These are phyloP conservation scores for Mechanitis mazaeus DNA, from an alignment of 2,888 invertebrate genomes.

Conservation along the genomic window DNA sequence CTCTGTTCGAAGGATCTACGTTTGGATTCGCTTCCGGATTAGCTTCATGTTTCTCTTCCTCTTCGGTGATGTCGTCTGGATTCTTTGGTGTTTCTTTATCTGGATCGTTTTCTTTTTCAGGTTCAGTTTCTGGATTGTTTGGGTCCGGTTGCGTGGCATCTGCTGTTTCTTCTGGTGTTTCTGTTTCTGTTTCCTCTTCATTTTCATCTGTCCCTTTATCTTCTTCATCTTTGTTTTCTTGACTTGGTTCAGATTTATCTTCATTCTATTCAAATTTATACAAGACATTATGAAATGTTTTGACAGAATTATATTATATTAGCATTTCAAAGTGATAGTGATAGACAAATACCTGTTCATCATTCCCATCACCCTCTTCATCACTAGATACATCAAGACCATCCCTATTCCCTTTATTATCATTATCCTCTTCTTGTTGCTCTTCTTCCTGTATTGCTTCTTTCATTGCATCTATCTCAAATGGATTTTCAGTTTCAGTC, in stretches of 20 bases:
- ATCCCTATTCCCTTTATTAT: constrained; percentile 57
- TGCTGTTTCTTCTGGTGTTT: constrained; percentile 38
- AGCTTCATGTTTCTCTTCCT: constrained; percentile 62
- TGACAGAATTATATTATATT: constrained; percentile 4
- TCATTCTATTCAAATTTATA: constrained; percentile 12
- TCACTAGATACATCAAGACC: constrained; percentile 70
- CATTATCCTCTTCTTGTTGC: constrained; percentile 53
- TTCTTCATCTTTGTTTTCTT: constrained; percentile 35
- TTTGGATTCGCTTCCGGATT: constrained; percentile 74
- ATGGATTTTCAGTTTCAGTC: constrained; percentile 85
- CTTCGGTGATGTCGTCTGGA: constrained; percentile 58
- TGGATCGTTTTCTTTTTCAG: constrained; percentile 40
- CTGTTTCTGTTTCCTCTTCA: constrained; percentile 26
- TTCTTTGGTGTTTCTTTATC: constrained; percentile 63
- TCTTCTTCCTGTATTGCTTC: constrained; percentile 65
- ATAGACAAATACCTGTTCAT: constrained; percentile 34
- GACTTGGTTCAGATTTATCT: constrained; percentile 27
- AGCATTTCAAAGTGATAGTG: background rate
- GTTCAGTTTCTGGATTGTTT: constrained; percentile 40
- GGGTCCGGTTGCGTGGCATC: constrained; percentile 44
- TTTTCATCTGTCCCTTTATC: constrained; percentile 65
- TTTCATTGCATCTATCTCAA: constrained; percentile 89
- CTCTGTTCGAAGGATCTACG: constrained; percentile 68
- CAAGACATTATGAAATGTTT: background rate
- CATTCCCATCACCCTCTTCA: constrained; percentile 55